Conservation (phyloP, 2,113 vertebrate genomes). For the Equus quagga region DNA sequence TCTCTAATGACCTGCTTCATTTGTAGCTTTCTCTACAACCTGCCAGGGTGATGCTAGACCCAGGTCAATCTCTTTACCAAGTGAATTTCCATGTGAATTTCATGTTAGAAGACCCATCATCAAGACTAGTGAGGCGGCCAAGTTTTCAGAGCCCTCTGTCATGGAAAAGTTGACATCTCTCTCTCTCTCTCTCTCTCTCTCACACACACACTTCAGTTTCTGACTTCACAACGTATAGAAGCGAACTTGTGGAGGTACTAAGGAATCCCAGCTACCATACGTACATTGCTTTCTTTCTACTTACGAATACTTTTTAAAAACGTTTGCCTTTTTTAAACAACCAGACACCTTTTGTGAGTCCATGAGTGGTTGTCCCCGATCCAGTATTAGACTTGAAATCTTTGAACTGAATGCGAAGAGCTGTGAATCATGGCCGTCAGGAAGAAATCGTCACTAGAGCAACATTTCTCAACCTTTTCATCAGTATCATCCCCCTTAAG, state of each 20-base stretch:
- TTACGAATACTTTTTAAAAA: not conserved
- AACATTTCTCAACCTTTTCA: not conserved
- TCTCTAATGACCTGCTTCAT: slow-evolving; percentile 30
- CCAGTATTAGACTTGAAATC: not conserved
- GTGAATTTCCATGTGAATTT: not conserved
- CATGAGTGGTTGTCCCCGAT: not conserved
- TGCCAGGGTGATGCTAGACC: not conserved
- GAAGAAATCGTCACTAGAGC: not conserved
- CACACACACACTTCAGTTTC: not conserved
- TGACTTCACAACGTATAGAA: not conserved
- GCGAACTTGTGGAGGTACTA: not conserved
- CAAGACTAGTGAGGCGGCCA: not conserved
- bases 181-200: not conserved
- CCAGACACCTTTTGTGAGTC: not conserved
- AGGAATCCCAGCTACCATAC: not conserved
- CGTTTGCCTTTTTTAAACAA: not conserved
- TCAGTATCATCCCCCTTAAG: not conserved
- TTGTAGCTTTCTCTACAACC: slow-evolving; percentile 18
- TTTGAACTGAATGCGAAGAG: not conserved
- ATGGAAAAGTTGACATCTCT: not conserved
- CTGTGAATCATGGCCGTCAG: not conserved
- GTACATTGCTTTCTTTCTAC: not conserved
- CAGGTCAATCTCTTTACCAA: not conserved
- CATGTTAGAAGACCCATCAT: not conserved
- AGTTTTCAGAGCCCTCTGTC: not conserved